Evolutionary conservation across 2,797 vertebrate genomes (phyloP), one percentile per base, ranked within the genome.

Genomic region (Chrosomus eos): DNA sequence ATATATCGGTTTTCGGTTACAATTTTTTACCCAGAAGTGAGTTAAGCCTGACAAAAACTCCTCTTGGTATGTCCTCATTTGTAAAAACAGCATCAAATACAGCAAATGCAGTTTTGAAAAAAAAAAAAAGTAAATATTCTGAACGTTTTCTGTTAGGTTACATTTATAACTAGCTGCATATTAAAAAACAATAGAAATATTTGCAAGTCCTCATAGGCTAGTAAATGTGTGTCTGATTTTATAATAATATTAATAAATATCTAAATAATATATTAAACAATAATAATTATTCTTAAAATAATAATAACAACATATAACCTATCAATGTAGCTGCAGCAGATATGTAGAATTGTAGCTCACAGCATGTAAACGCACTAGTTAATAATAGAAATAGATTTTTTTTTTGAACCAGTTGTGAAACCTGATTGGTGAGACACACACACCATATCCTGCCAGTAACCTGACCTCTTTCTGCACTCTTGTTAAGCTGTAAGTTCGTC

Each of bases 401-500:
- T 14, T 26, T 48, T 48, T 16, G 0, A 16, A 51, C 62, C 19
- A 18, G 26, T 31, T 21, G 11, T 83, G 7, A 76, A 83, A 83
- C 64, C 73, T 84, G 60, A 60, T 14, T 33, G 73, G 74, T 18
- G 73, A 77, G 33, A 70, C 16, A 21, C 53, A 19, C 4, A 16
- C 45, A 26, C 55, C 11, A 19, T 40, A 31, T 71, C 36, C 40
- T 83, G 71, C 2, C 26, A 60, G 74, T 84, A 77, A 77, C 19
- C 48, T 70, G 82, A 68, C 36, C 62, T 82, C 0, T 11, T 23
- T 16, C 13, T 33, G 21, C 5, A 6, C 9, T 75, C 16, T 76
- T 21, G 1, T 66, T 53, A 28, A 66, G 81, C 58, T 68, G 11
- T 55, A 23, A 19, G 53, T 31, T 48, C 53, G 5, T 70, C 19